A percentile compares a stretch with the other conserved stretches of the same genome.
Conservation (phyloP, 2,888 invertebrate genomes). For the Mongoloraphidia duomilia region DNA sequence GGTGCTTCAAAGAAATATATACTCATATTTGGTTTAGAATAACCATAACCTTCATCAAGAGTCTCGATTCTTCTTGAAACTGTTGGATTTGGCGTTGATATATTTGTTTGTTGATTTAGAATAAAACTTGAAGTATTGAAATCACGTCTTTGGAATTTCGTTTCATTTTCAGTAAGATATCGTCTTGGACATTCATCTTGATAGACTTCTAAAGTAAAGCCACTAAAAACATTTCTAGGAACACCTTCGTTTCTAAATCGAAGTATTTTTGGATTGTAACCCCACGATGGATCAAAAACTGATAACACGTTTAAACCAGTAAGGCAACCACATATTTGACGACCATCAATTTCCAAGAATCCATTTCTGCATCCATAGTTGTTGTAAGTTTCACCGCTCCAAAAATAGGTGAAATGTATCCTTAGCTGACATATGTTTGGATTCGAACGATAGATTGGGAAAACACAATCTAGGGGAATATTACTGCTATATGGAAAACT, state of each 20-base stretch:
- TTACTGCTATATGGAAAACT: slow-evolving; percentile 35
- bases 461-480: slow-evolving; percentile 33
- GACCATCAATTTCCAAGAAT: slow-evolving; percentile 39
- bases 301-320: slow-evolving; percentile 28
- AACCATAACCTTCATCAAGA: slow-evolving; percentile 1
- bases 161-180: slow-evolving; percentile 15
- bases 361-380: slow-evolving; percentile 31
- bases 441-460: slow-evolving; percentile 33
- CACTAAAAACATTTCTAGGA: slow-evolving; percentile 27
- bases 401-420: slow-evolving; percentile 39
- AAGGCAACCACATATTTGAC: slow-evolving; percentile 41
- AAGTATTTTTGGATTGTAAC: slow-evolving; percentile 29
- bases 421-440: slow-evolving; percentile 35
- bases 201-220: slow-evolving; percentile 38
- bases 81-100: neutral
- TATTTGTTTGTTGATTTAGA: too few relatives aligned
- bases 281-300: slow-evolving; percentile 24
- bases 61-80: slow-evolving; percentile 1
- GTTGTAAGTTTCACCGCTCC: slow-evolving; percentile 29
- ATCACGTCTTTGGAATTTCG: slow-evolving; percentile 4
- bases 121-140: slow-evolving; percentile 12
- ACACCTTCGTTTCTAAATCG: slow-evolving; percentile 31
- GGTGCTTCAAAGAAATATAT: slow-evolving; percentile 23
- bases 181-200: slow-evolving; percentile 38
- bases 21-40: slow-evolving; percentile 1